Evolutionary conservation across 2,888 invertebrate genomes (phyloP).

Genomic region (Rhingia campestris): DNA sequence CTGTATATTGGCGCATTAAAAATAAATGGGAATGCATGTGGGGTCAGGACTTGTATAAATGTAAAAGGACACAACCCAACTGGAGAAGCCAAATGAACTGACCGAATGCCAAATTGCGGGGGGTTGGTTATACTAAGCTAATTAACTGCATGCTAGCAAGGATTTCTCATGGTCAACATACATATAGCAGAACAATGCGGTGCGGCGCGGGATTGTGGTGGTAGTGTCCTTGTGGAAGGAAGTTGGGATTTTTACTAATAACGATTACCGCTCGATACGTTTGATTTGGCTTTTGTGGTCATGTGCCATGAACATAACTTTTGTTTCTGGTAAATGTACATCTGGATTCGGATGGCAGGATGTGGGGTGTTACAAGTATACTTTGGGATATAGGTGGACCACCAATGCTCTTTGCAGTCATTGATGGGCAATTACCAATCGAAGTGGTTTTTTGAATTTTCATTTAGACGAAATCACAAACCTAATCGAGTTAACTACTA

Average conservation of each 20-base stretch:
- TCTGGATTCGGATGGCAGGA: conserved; percentile 5
- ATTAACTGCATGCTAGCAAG: conserved; percentile 71
- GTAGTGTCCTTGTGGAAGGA: conserved; percentile 43
- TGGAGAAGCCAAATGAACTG: conserved; percentile 55
- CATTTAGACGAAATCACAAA: conserved; percentile 64
- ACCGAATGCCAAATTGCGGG: conserved; percentile 47
- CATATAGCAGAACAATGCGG: conserved; percentile 1
- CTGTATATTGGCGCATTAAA: conserved; percentile 59
- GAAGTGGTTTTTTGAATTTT: conserved; percentile 70
- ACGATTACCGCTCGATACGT: conserved; percentile 71
- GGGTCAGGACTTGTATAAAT: conserved; percentile 29
- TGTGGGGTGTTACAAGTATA: not conserved
- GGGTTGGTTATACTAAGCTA: conserved; percentile 64
- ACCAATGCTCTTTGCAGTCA: conserved; percentile 42
- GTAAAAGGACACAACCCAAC: conserved; percentile 26
- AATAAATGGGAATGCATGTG: conserved; percentile 62
- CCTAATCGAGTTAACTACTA: conserved; percentile 39
- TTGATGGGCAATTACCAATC: conserved; percentile 66
- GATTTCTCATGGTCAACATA: conserved; percentile 71
- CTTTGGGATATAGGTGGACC: conserved; percentile 25
- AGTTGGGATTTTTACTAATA: conserved; percentile 69
- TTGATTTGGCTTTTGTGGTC: conserved; percentile 72
- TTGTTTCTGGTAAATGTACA: conserved; percentile 61
- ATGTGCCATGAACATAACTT: conserved; percentile 71
- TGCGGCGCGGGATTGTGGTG: not conserved